Evolutionary conservation across 2,888 invertebrate genomes (phyloP), one percentile per base, ranked within the genome.

Genomic region (Thecocarcelia acutangulata): DNA sequence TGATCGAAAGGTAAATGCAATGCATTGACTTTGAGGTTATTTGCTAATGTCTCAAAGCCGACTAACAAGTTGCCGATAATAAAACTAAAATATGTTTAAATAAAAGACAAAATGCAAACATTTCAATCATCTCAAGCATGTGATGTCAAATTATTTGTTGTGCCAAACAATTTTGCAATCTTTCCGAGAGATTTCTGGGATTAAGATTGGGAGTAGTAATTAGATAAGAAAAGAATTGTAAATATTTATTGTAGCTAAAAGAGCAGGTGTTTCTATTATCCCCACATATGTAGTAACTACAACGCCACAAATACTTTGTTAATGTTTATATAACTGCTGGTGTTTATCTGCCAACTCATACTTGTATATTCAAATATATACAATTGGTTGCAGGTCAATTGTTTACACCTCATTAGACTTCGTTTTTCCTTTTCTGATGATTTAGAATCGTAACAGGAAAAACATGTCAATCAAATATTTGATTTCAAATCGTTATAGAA

Each of bases 401-500:
- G 72, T 78, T 66, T 46, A 73, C 72, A 66, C 73, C 33, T 73
- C 72, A 73, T 77, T 82, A 78, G 42, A n/a, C 64, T 37, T 42
- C n/a, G 48, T 21, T 44, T 58, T 42, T 63, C 4, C 1, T 9
- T 54, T 44, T 33, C 8, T 33, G 8, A 11, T 15, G 24, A 33
- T 3, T 28, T 15, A 3, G 3, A 54, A 68, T 8, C 17, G 24
- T 5, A 48, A 48, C 4, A 56, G 12, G 9, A 33, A 21, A 78
- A 66, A 66, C 78, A 66, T 70, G 78, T 59, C 82, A 82, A 78
- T 82, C 82, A 78, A 77, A 72, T 12, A 24, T 40, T 68, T 58
- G 58, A 61, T 73, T 40, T 12, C 11, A 70, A 54, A 12, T 37
- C 11, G 2, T 8, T 4, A 24, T 15, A 3, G 24, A 6, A 9